These are phyloP conservation scores for Goniozus legneri DNA, from an alignment of 1,140 invertebrate species.

Conservation along the genomic window DNA sequence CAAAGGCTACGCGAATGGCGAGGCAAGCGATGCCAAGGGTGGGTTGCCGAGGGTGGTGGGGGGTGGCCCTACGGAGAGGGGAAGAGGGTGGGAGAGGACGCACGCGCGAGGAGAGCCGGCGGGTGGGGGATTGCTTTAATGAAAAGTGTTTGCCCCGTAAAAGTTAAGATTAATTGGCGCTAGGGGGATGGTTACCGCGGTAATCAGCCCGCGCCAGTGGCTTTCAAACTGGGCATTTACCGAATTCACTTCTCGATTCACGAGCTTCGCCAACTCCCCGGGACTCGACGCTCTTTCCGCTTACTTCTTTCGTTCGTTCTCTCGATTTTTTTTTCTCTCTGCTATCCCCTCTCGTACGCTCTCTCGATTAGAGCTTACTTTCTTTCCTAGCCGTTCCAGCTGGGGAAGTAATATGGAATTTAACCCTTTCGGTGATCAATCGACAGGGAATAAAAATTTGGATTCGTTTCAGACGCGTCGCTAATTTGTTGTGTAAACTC, in stretches of 20 bases:
- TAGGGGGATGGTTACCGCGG: constrained; percentile 52
- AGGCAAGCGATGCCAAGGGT: no score
- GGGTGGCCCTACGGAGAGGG: not conserved
- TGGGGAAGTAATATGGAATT: no score
- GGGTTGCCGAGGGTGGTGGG: constrained; percentile 5
- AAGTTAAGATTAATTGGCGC: constrained; percentile 55
- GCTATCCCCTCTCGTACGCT: no score
- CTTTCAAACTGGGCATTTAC: constrained; percentile 37
- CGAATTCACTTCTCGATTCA: not conserved
- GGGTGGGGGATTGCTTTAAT: constrained; percentile 45
- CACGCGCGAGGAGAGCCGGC: constrained; percentile 18
- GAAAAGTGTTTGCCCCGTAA: constrained; percentile 55
- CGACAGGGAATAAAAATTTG: no score
- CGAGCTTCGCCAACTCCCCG: constrained; percentile 8
- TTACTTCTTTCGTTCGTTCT: not conserved
- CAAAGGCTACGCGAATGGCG: no score
- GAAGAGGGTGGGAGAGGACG: no score
- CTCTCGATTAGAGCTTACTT: no score
- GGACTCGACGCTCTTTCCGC: not conserved
- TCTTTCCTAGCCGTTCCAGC: no score
- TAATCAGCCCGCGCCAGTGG: constrained; percentile 50
- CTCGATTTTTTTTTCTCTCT: constrained; percentile 2
- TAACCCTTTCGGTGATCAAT: no score
- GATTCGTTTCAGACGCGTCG: no score
- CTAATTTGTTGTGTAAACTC: no score